Conservation (phyloP, 2,888 invertebrate genomes). For the Drosophila colorata region DNA sequence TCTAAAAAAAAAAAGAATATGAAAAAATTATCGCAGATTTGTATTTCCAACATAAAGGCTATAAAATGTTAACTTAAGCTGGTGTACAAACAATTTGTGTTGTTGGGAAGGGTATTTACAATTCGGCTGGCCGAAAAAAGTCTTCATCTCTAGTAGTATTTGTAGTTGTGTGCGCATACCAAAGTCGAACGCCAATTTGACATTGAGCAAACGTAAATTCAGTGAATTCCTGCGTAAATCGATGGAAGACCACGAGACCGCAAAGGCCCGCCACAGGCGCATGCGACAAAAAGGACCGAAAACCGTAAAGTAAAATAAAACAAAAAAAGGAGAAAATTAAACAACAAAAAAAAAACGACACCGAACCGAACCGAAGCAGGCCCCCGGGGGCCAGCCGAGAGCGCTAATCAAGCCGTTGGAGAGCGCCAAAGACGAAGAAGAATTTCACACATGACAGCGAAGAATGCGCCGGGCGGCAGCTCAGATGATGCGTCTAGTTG, state of each 20-base stretch:
- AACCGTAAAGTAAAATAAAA: neutral
- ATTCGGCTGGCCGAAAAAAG: slow-evolving; percentile 1
- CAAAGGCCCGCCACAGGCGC: slow-evolving; percentile 23
- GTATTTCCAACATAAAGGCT: too few relatives aligned
- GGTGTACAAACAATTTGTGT: neutral
- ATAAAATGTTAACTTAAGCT: neutral
- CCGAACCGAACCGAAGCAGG: slow-evolving; percentile 17
- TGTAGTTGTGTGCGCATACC: slow-evolving; percentile 62
- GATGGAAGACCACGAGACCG: slow-evolving; percentile 49
- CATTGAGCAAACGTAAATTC: slow-evolving; percentile 77
- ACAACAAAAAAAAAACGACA: neutral
- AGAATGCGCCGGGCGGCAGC: slow-evolving; percentile 53
- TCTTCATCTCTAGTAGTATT: slow-evolving; percentile 11
- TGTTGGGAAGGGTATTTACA: neutral
- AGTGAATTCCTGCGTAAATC: slow-evolving; percentile 69
- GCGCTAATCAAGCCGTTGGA: slow-evolving; percentile 30
- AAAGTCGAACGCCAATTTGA: slow-evolving; percentile 77
- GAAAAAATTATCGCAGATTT: too few relatives aligned
- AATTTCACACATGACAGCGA: slow-evolving; percentile 78
- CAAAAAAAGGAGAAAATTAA: neutral
- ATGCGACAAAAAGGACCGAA: slow-evolving; percentile 23
- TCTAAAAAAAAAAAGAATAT: too few relatives aligned
- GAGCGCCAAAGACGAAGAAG: slow-evolving; percentile 27
- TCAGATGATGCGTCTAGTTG: slow-evolving; percentile 21
- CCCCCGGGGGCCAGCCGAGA: slow-evolving; percentile 8